Base-by-base conservation (phyloP, 2,113 vertebrate genomes). In the Amazona guildingii region DNA sequence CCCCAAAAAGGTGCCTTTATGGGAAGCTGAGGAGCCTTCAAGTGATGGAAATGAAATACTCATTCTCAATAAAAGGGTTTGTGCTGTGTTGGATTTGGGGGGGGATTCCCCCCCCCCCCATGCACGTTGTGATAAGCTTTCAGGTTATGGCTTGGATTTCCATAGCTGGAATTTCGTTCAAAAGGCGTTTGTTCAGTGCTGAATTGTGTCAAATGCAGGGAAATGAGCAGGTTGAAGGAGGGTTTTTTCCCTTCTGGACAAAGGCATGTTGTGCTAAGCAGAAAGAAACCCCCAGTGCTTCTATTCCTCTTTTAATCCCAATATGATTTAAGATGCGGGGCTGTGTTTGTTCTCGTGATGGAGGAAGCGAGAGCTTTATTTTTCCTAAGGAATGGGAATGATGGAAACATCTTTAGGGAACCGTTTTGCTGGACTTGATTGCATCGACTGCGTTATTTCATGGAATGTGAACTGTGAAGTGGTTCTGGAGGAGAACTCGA, bases 381-480 rank as follows among this genome's bases (percentile, higher is more conserved):
- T 48, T 79, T 63, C 72, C 57, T 1, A 73, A 91, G 67, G 64
- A 89, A 72, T 87, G 55, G 78, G 84, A 48, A 79, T 37, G 73
- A 90, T 94, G 92, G 90, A 91, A 97, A 61, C 70, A 92, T 96
- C 95, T 96, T 97, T 88, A 95, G 94, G 94, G 90, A 95, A 84
- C 94, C 79, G 39, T 92, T 97, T 97, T 87, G 94, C 93, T 92
- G 91, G 93, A 90, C 96, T 96, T 93, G 94, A 96, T 97, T 96
- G 95, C 92, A 95, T 93, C 96, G 94, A 95, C 91, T 57, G 5
- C 55, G 4, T 91, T 91, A 89, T 91, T 93, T 79, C 52, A 23
- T 95, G 86, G 97, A 92, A 96, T 91, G 81, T 97, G 95, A 95
- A 96, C 96, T 83, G 90, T 92, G 95, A 96, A 96, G 96, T 91